Conservation (phyloP, 2,113 vertebrate genomes). For the Orientallactaga bullata region DNA sequence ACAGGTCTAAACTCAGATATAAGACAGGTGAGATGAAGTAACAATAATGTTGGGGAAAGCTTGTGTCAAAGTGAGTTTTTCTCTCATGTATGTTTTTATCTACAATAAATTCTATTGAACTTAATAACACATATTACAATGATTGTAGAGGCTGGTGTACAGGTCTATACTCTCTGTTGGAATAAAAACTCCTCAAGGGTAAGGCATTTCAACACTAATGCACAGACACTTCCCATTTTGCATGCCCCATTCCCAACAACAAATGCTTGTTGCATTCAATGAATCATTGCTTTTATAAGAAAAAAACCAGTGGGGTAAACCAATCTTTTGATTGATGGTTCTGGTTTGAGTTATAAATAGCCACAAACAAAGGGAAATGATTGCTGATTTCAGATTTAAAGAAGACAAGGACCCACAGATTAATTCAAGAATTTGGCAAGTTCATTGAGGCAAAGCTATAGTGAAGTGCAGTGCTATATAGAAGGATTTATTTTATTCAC, state of each 20-base stretch:
- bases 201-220: not conserved
- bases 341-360: slow-evolving; percentile 36
- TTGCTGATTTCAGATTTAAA: slow-evolving; percentile 36
- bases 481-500: not conserved
- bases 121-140: not conserved
- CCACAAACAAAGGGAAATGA: not conserved
- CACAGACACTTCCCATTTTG: rapidly evolving
- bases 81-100: not conserved
- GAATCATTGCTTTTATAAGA: not conserved
- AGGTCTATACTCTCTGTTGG: not conserved
- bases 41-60: slow-evolving; percentile 5
- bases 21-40: not conserved
- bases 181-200: not conserved
- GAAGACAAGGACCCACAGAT: not conserved
- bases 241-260: rapidly evolving
- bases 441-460: slow-evolving; percentile 45
- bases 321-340: slow-evolving; percentile 26
- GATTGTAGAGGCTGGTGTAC: not conserved
- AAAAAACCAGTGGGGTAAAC: slow-evolving; percentile 35
- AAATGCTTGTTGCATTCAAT: not conserved
- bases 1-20: slow-evolving; percentile 21
- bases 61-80: not conserved
- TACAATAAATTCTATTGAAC: not conserved
- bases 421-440: not conserved
- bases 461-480: not conserved